Conservation (phyloP, 2,888 invertebrate species). For the Syrista parreyssii region DNA sequence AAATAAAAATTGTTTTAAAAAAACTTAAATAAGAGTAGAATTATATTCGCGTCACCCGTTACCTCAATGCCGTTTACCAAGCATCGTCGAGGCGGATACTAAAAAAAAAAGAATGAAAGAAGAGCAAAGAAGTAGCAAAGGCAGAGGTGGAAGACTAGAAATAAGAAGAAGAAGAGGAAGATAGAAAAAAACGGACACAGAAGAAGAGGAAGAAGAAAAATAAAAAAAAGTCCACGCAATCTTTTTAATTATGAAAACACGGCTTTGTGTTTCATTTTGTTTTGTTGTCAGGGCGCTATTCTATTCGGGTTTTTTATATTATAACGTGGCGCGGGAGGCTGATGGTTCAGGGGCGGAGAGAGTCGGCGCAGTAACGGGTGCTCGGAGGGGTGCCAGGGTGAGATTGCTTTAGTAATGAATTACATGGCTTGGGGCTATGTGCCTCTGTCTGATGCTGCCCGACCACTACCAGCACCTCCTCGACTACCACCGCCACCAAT, state of each 20-base stretch:
- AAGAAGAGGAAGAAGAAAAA: slow-evolving; percentile 9
- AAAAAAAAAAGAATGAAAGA: not conserved
- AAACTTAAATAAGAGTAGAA: not conserved
- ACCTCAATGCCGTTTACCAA: not conserved
- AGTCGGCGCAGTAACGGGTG: slow-evolving; percentile 15
- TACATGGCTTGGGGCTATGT: slow-evolving; percentile 65
- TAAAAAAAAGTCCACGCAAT: slow-evolving; percentile 38
- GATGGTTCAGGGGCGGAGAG: slow-evolving; percentile 56
- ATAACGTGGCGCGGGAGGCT: slow-evolving; percentile 48
- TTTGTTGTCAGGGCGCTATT: slow-evolving; percentile 26
- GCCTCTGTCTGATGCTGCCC: slow-evolving; percentile 56
- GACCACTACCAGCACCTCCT: slow-evolving; percentile 31
- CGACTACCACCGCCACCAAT: not conserved
- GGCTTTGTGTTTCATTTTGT: slow-evolving; percentile 26
- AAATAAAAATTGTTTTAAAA: no score
- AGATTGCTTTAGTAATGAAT: slow-evolving; percentile 65
- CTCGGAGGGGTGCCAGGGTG: slow-evolving; percentile 37
- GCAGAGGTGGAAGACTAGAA: not conserved
- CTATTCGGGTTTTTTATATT: slow-evolving; percentile 38
- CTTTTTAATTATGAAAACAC: slow-evolving; percentile 48
- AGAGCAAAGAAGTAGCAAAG: not conserved
- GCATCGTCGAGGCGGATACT: not conserved
- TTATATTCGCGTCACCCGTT: not conserved
- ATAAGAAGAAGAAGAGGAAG: not conserved
- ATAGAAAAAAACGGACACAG: not conserved